These are phyloP conservation scores for Probosciger aterrimus DNA, from an alignment of 2,113 vertebrate species.

Conservation along the genomic window DNA sequence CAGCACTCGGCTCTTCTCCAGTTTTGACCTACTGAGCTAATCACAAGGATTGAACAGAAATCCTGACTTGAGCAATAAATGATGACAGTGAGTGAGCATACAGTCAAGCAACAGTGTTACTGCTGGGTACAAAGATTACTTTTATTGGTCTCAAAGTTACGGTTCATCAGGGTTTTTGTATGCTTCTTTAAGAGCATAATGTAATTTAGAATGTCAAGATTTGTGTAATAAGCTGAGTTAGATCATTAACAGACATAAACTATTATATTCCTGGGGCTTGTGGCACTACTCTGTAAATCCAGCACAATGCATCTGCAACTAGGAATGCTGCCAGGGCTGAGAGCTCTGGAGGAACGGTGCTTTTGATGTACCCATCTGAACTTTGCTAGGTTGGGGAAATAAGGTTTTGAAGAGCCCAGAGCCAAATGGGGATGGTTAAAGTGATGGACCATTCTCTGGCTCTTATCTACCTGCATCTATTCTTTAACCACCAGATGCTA, in stretches of 20 bases:
- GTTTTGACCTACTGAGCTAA: neutral
- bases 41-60: neutral
- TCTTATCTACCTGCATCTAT: neutral
- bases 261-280: neutral
- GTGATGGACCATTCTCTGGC: neutral
- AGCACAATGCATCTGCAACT: neutral
- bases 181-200: neutral
- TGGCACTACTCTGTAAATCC: neutral
- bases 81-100: neutral
- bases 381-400: neutral
- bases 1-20: neutral
- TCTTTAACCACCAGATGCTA: neutral
- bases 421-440: neutral
- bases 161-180: neutral
- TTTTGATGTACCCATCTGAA: neutral
- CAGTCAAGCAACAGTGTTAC: neutral
- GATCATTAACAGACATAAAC: neutral
- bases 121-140: neutral
- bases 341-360: rapidly evolving
- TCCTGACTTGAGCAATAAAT: neutral
- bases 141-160: neutral
- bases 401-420: neutral
- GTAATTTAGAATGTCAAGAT: slow-evolving; percentile 6
- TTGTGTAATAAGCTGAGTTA: neutral
- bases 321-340: neutral